Base-by-base conservation (phyloP, 2,797 vertebrate species). In the Trachops cirrhosus region DNA sequence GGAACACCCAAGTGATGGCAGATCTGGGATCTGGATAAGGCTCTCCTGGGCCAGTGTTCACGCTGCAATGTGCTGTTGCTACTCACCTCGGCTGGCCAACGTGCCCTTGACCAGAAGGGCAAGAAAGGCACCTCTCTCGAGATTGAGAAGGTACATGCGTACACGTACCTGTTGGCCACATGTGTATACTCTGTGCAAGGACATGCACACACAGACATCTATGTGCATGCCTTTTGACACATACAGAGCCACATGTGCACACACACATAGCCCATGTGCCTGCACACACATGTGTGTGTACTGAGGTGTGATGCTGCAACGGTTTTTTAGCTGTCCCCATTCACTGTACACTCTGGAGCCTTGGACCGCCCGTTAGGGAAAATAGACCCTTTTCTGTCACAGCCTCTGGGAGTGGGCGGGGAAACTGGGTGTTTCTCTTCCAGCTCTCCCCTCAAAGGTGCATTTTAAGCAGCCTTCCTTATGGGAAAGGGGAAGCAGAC, bases 381-480 rank as follows among this genome's bases (percentile, higher is more conserved):
- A 86, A 89, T 71, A 91, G 37, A 70, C 11, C 3, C 70, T 77
- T 91, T 32, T 86, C 32, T 34, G 24, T 57, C 52, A 59, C 3
- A 37, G 74, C 50, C 29, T 48, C 41, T 24, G 48, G 79, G 62
- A 78, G 8, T n/a, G 22, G 46, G 39, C n/a, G 9, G 14, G 86
- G 64, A 95, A 83, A 71, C 64, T 22, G 32, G 64, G 24, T 37
- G 70, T 59, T 86, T 91, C 26, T 10, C 54, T 57, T 57, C 83
- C 50, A 46, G 74, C 54, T 86, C 3, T 10, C 6, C 29, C 82
- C 86, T 89, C 79, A 22, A 79, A 86, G 50, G 89, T 37, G 14
- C 46, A 71, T 46, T 86, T 62, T 14, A 39, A 94, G 80, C 54
- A 89, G n/a, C 39, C 22, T 89, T 75, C 64, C 86, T 16, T 24